A percentile compares a stretch with the other conserved stretches of the same genome.
These are phyloP conservation scores for Cuculus canorus DNA, from an alignment of 2,797 vertebrate genomes.

Conservation along the genomic window DNA sequence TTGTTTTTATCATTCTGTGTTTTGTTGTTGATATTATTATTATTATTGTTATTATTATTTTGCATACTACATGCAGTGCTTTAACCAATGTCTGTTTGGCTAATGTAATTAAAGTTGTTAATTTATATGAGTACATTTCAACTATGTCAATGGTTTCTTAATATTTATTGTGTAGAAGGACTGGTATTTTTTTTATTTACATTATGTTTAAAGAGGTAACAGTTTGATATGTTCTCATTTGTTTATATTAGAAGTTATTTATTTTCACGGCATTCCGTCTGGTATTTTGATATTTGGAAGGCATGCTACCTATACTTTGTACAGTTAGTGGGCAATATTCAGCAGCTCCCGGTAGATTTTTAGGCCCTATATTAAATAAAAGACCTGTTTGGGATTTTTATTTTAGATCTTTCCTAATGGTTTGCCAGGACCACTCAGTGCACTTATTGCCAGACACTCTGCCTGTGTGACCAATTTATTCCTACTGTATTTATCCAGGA, in stretches of 20 bases:
- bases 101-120: slow-evolving; percentile 89
- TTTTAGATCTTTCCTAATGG: slow-evolving; percentile 72
- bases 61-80: slow-evolving; percentile 82
- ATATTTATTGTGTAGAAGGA: slow-evolving; percentile 89
- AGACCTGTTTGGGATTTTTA: slow-evolving; percentile 77
- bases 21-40: slow-evolving; percentile 80
- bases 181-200: slow-evolving; percentile 87
- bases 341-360: slow-evolving; percentile 82
- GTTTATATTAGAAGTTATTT: slow-evolving; percentile 89
- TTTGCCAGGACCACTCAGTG: slow-evolving; percentile 71
- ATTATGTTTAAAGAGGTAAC: slow-evolving; percentile 87
- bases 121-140: slow-evolving; percentile 89
- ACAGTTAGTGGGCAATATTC: slow-evolving; percentile 85
- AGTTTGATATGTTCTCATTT: slow-evolving; percentile 86
- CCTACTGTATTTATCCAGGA: slow-evolving; percentile 66
- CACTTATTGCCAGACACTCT: slow-evolving; percentile 65
- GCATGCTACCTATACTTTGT: slow-evolving; percentile 86
- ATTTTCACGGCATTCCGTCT: slow-evolving; percentile 85
- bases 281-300: slow-evolving; percentile 85
- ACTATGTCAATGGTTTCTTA: slow-evolving; percentile 88
- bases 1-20: slow-evolving; percentile 77
- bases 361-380: slow-evolving; percentile 80
- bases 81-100: slow-evolving; percentile 84
- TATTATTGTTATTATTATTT: slow-evolving; percentile 74
- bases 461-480: slow-evolving; percentile 64